phyloP scores from a whole-genome alignment of 2,113 vertebrate species.

The Coregonus clupeaformis region DNA sequence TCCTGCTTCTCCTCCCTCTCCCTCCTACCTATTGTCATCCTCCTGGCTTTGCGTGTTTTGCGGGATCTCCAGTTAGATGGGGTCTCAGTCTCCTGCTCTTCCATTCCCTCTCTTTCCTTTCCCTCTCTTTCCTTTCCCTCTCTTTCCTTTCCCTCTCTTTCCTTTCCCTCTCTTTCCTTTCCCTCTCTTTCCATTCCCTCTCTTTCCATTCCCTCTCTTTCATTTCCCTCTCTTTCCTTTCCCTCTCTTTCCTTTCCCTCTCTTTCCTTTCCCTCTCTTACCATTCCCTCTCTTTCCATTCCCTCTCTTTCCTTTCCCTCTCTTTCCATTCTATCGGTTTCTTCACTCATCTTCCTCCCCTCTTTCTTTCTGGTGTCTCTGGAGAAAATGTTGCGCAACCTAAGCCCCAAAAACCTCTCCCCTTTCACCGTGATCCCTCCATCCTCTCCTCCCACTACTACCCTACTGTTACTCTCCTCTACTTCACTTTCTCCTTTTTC shows the following conservation, averaged over 20 bases:
- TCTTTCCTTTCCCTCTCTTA: too few relatives aligned
- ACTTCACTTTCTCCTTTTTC: background rate
- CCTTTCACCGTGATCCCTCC: background rate
- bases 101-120: background rate
- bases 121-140: background rate
- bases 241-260: background rate
- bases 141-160: background rate
- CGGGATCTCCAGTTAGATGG: constrained; percentile 48
- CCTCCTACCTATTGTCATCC: constrained; percentile 12
- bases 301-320: too few relatives aligned
- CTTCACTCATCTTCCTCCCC: constrained; percentile 3
- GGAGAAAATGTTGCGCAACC: background rate
- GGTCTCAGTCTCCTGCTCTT: background rate
- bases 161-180: background rate
- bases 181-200: background rate
- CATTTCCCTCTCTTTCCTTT: background rate
- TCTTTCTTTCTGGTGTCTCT: constrained; percentile 11
- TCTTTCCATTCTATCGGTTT: too few relatives aligned
- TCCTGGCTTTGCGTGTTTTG: constrained; percentile 55
- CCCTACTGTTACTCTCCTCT: background rate
- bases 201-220: too few relatives aligned
- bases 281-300: background rate
- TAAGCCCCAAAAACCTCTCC: background rate
- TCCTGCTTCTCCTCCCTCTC: too few relatives aligned
- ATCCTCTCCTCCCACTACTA: background rate